A percentile compares a stretch with the other conserved stretches of the same genome.
Evolutionary conservation across 2,113 vertebrate genomes (phyloP).

Genomic region (Oplegnathus fasciatus): DNA sequence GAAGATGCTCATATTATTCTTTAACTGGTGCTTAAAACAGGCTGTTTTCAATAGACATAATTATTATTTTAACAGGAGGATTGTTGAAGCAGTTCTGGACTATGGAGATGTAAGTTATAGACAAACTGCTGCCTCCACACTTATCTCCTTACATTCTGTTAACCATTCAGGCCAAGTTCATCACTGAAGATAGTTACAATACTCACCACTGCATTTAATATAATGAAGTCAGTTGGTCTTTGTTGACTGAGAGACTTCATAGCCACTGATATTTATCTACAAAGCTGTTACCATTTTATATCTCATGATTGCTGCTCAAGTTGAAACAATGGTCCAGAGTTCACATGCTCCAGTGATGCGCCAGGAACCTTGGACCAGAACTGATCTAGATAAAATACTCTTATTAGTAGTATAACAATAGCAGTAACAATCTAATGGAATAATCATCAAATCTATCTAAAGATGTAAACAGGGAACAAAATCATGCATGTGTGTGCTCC

Average conservation of each 20-base stretch:
- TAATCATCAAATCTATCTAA: no score
- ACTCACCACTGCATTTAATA: neutral
- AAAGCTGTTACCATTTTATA: neutral
- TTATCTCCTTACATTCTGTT: neutral
- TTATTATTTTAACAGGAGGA: neutral
- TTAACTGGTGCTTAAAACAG: neutral
- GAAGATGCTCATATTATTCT: neutral
- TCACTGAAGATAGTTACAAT: neutral
- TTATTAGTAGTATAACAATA: no score
- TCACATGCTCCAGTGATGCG: no score
- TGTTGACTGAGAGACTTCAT: neutral
- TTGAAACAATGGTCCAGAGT: no score
- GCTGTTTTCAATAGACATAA: neutral
- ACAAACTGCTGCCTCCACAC: slow-evolving; percentile 10
- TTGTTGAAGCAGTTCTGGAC: slow-evolving; percentile 10
- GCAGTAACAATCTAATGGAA: no score
- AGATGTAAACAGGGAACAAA: neutral
- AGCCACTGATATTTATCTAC: neutral
- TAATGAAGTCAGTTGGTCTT: neutral
- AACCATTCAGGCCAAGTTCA: neutral
- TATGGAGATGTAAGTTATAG: neutral
- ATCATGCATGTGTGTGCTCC: neutral
- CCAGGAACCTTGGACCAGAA: no score
- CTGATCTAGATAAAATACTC: no score
- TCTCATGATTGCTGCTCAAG: no score